Percentiles rank a stretch among this genome's conserved stretches.
These are phyloP conservation scores for Sander lucioperca DNA, from an alignment of 2,113 vertebrate species.

Conservation along the genomic window DNA sequence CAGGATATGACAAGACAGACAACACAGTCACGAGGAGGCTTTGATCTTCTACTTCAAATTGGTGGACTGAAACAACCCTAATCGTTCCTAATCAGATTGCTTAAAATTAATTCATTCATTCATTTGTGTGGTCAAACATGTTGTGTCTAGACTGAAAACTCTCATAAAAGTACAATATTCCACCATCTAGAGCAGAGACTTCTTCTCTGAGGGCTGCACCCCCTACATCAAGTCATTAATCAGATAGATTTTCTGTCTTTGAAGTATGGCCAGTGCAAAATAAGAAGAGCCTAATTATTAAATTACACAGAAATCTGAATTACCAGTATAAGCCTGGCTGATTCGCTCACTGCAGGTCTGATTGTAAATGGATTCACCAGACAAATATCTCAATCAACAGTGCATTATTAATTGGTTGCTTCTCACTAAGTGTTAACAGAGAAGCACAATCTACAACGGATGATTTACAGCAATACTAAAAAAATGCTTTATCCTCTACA, in stretches of 20 bases:
- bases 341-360: constrained; percentile 21
- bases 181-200: neutral
- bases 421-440: constrained; percentile 3
- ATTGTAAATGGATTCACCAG: constrained; percentile 42
- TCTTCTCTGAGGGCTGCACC: neutral
- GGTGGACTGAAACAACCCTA: neutral
- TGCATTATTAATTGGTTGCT: constrained; percentile 16
- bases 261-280: constrained; percentile 21
- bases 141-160: neutral
- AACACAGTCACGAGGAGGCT: too few relatives aligned
- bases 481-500: neutral
- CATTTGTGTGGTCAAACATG: neutral
- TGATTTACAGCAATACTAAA: neutral
- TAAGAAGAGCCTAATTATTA: constrained; percentile 37
- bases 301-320: constrained; percentile 45
- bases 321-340: constrained; percentile 27
- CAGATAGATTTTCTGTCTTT: constrained; percentile 38
- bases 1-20: too few relatives aligned
- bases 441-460: neutral
- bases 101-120: neutral
- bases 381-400: constrained; percentile 42
- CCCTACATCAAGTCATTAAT: constrained; percentile 10
- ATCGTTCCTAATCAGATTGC: neutral
- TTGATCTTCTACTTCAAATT: neutral
- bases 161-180: neutral